phyloP scores from a whole-genome alignment of 2,888 invertebrate genomes.

The Acrobasis consociella region DNA sequence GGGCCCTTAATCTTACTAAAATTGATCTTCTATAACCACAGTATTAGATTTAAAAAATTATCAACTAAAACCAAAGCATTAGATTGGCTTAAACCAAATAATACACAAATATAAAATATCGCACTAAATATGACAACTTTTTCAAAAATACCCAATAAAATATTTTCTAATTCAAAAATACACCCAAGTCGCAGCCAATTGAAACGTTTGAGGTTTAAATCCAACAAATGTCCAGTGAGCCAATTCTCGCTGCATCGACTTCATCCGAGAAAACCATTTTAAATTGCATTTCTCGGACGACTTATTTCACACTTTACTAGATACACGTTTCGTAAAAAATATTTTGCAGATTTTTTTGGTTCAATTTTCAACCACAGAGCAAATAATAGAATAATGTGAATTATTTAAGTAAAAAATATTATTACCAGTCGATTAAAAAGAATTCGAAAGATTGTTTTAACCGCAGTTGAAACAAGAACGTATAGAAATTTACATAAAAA shows the following conservation, averaged over 20 bases:
- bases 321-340: not conserved
- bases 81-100: not conserved
- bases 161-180: constrained; percentile 12
- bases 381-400: no score
- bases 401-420: no score
- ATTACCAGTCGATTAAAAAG: no score
- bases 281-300: constrained; percentile 34
- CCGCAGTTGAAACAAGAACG: no score
- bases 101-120: no score
- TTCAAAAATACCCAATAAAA: not conserved
- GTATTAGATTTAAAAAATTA: not conserved
- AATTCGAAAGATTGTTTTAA: no score
- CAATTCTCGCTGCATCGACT: constrained; percentile 37
- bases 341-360: not conserved
- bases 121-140: not conserved
- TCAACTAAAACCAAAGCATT: no score
- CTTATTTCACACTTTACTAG: constrained; percentile 2
- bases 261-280: constrained; percentile 41
- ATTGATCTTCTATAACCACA: no score
- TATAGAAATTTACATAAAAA: no score
- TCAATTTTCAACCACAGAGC: no score
- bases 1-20: no score
- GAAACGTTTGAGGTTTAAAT: constrained; percentile 25
- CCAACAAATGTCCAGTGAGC: constrained; percentile 32
- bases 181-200: constrained; percentile 20